These are phyloP conservation scores for Bradynema listronoti DNA, from an alignment of 1,140 invertebrate genomes.

Conservation along the genomic window DNA sequence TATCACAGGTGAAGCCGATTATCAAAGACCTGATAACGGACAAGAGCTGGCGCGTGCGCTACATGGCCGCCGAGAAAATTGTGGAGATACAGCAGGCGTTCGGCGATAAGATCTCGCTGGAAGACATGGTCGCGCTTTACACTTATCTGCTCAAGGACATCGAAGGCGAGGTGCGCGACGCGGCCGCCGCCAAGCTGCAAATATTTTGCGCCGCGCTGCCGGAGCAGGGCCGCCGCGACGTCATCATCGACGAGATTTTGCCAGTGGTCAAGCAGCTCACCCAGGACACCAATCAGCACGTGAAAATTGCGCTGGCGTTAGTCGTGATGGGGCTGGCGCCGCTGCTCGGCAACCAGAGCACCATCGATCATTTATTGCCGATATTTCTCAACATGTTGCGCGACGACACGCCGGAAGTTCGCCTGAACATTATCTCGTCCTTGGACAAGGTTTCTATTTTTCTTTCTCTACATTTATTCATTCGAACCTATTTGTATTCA, in stretches of 20 bases:
- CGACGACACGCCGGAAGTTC: constrained; percentile 97
- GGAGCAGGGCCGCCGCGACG: constrained; percentile 74
- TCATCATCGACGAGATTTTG: constrained; percentile 93
- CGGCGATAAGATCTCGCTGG: constrained; percentile 87
- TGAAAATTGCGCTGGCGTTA: constrained; percentile 93
- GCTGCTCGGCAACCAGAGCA: constrained; percentile 89
- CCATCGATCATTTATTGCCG: constrained; percentile 91
- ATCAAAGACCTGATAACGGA: constrained; percentile 66
- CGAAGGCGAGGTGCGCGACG: constrained; percentile 93
- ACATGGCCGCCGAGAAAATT: constrained; percentile 97
- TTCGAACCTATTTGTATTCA: background rate
- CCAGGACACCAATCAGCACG: constrained; percentile 92
- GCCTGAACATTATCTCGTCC: constrained; percentile 98
- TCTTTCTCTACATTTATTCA: background rate
- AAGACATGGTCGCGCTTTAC: constrained; percentile 40
- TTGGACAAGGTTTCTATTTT: constrained; percentile 60
- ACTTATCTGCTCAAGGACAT: constrained; percentile 80
- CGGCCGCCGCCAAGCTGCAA: constrained; percentile 77
- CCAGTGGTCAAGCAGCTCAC: constrained; percentile 96
- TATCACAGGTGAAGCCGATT: constrained; percentile 65
- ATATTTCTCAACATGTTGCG: constrained; percentile 92
- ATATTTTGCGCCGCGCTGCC: constrained; percentile 93
- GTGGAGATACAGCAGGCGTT: constrained; percentile 82
- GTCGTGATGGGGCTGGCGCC: constrained; percentile 99
- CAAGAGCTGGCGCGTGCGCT: constrained; percentile 87